Conservation (phyloP, 2,888 invertebrate species). For the Leptinotarsa juncta region DNA sequence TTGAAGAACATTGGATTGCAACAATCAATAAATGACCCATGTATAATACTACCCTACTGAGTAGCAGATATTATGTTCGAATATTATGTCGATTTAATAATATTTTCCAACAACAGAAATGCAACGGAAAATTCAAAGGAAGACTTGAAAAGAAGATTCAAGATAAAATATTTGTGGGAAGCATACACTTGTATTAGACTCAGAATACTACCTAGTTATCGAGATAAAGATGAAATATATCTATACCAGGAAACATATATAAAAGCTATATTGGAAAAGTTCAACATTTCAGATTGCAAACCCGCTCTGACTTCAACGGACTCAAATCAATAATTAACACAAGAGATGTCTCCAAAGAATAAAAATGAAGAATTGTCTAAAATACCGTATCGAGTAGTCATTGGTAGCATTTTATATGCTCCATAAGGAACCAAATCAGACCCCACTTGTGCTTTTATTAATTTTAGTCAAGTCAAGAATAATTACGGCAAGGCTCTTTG, state of each 20-base stretch:
- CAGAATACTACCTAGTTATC: background rate
- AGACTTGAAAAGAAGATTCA: too few relatives aligned
- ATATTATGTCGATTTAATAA: background rate
- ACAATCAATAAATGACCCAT: background rate
- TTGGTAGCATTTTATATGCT: too few relatives aligned
- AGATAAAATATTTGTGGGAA: too few relatives aligned
- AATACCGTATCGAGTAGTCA: too few relatives aligned
- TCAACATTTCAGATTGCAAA: slow-evolving; percentile 20
- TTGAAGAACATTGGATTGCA: background rate
- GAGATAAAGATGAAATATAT: slow-evolving; percentile 16
- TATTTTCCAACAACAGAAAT: background rate
- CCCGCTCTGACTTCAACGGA: background rate
- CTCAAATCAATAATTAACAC: background rate
- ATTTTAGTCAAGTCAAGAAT: background rate
- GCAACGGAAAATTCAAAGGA: too few relatives aligned
- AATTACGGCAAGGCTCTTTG: slow-evolving; percentile 14
- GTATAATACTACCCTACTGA: background rate
- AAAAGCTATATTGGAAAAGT: background rate
- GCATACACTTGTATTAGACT: too few relatives aligned
- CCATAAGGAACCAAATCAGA: too few relatives aligned
- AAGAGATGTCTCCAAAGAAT: background rate
- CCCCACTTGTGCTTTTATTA: too few relatives aligned
- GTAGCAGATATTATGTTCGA: background rate
- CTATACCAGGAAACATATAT: slow-evolving; percentile 19
- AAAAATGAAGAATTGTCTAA: background rate